Conservation (phyloP, 2,888 invertebrate species). For the Emmelina monodactyla region DNA sequence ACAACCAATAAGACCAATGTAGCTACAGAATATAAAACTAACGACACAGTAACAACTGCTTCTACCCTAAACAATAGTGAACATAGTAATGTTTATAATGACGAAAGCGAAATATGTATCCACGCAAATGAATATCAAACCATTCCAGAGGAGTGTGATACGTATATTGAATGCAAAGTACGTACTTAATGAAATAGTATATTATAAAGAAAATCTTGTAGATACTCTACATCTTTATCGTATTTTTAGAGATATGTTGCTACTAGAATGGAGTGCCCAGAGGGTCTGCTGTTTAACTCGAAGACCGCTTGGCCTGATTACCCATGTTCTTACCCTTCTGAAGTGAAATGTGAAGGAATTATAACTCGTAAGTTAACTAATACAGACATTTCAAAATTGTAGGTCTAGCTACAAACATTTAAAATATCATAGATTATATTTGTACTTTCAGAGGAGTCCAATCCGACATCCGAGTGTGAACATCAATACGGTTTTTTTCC, state of each 20-base stretch:
- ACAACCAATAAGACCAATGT: too few species aligned
- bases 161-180: constrained; percentile 69
- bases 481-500: not conserved
- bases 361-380: constrained; percentile 29
- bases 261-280: constrained; percentile 73
- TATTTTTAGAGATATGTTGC: constrained; percentile 60
- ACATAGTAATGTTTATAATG: too few species aligned
- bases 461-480: not conserved
- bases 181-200: constrained; percentile 9
- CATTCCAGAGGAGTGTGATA: constrained; percentile 70
- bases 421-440: too few species aligned
- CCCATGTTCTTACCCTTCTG: constrained; percentile 80
- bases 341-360: constrained; percentile 72
- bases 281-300: constrained; percentile 77
- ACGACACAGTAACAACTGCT: too few species aligned
- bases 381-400: too few species aligned
- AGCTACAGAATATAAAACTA: too few species aligned
- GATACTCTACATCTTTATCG: too few species aligned
- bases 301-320: constrained; percentile 65
- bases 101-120: too few species aligned
- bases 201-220: too few species aligned
- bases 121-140: constrained; percentile 29
- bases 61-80: too few species aligned
- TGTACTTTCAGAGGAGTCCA: too few species aligned
- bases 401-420: too few species aligned